Percentiles rank a stretch among this genome's conserved stretches.
These are phyloP conservation scores for Theristicus caerulescens DNA, from an alignment of 2,113 vertebrate genomes.

Conservation along the genomic window DNA sequence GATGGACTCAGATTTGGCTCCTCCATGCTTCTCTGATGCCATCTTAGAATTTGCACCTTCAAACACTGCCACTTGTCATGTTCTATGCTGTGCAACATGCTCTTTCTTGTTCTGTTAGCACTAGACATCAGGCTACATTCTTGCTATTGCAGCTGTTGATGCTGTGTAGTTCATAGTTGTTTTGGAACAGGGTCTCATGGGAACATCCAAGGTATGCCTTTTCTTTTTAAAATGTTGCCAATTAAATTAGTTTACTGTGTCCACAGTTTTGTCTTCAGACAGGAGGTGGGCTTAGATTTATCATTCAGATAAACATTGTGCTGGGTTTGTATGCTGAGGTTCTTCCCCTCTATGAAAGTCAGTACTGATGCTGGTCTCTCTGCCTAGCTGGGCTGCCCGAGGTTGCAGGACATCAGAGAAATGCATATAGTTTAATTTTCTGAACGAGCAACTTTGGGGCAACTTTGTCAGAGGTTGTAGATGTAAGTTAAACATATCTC, in stretches of 20 bases:
- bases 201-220: not conserved
- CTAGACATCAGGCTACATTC: not conserved
- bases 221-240: not conserved
- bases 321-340: not conserved
- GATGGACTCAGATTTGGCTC: not conserved
- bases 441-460: not conserved
- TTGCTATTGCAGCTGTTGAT: not conserved
- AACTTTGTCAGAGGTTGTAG: not conserved
- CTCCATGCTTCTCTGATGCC: not conserved
- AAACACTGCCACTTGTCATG: not conserved
- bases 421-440: not conserved
- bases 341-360: not conserved
- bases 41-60: not conserved
- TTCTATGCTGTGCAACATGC: rapidly evolving
- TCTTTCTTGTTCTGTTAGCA: not conserved
- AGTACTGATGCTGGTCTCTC: not conserved
- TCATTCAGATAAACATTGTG: not conserved
- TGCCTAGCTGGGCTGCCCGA: not conserved
- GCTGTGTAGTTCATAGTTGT: not conserved
- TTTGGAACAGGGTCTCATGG: not conserved
- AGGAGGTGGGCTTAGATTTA: not conserved
- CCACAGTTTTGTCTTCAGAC: not conserved
- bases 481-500: not conserved
- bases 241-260: not conserved
- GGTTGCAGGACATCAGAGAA: not conserved